Conservation (phyloP, 1,140 invertebrate genomes). For the Hylaeus volcanicus region DNA sequence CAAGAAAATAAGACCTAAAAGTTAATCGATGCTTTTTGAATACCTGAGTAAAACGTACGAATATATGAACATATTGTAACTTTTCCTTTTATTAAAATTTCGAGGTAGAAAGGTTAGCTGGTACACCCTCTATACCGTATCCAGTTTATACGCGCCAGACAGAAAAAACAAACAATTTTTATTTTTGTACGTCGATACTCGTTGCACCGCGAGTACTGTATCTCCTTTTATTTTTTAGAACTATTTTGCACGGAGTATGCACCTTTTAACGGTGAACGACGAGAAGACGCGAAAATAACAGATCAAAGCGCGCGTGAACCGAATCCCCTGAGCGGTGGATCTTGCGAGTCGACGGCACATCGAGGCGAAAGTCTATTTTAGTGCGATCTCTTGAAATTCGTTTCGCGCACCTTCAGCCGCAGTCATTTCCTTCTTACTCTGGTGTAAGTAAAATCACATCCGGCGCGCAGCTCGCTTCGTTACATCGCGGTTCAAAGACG, state of each 20-base stretch:
- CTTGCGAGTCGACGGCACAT: constrained; percentile 4
- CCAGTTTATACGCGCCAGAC: no score
- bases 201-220: no score
- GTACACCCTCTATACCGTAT: no score
- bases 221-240: neutral
- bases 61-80: no score
- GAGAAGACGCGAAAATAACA: constrained; percentile 1
- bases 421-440: constrained; percentile 26
- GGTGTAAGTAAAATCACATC: constrained; percentile 44
- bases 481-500: constrained; percentile 57
- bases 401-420: constrained; percentile 6
- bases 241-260: neutral
- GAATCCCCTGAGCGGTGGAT: constrained; percentile 5
- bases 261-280: neutral
- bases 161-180: no score
- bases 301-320: constrained; percentile 7
- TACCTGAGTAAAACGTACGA: no score
- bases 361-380: constrained; percentile 46
- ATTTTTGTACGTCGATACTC: no score
- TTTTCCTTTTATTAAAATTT: no score
- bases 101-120: no score
- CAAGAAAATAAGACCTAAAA: no score
- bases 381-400: constrained; percentile 49
- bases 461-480: constrained; percentile 2
- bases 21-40: no score